Conservation (phyloP, 2,113 vertebrate species). For the Pogonocichla stellata region DNA sequence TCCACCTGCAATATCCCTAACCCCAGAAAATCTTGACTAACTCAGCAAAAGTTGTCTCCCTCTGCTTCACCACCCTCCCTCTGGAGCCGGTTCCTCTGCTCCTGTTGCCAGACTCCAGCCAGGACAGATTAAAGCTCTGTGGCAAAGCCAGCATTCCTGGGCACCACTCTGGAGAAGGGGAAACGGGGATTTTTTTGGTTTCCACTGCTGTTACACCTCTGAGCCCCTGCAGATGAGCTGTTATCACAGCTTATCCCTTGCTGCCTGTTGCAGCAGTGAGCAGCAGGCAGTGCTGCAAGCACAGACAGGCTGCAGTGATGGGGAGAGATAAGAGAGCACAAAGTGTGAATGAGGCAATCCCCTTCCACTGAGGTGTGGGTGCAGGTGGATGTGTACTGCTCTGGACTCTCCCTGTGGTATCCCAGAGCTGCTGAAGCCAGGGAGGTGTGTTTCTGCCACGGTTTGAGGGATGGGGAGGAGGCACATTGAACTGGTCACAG, state of each 20-base stretch:
- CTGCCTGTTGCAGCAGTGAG: not conserved
- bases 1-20: not conserved
- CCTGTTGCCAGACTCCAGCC: not conserved
- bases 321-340: not conserved
- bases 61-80: not conserved
- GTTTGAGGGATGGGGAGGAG: not conserved
- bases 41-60: not conserved
- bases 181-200: conserved; percentile 1
- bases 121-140: not conserved
- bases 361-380: not conserved
- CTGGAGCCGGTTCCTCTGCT: not conserved
- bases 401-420: not conserved
- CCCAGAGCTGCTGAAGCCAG: not conserved
- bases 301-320: not conserved
- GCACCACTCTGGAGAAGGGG: not conserved
- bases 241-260: not conserved
- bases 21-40: not conserved
- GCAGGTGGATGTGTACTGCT: not conserved
- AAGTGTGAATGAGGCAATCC: not conserved
- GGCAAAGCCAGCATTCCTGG: not conserved
- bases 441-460: accelerated
- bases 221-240: conserved; percentile 21
- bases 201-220: not conserved
- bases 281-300: conserved; percentile 24
- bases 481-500: accelerated